Percentiles rank a stretch among this genome's conserved stretches.
These are phyloP conservation scores for Coilia nasus DNA, from an alignment of 2,797 vertebrate genomes.

Conservation along the genomic window DNA sequence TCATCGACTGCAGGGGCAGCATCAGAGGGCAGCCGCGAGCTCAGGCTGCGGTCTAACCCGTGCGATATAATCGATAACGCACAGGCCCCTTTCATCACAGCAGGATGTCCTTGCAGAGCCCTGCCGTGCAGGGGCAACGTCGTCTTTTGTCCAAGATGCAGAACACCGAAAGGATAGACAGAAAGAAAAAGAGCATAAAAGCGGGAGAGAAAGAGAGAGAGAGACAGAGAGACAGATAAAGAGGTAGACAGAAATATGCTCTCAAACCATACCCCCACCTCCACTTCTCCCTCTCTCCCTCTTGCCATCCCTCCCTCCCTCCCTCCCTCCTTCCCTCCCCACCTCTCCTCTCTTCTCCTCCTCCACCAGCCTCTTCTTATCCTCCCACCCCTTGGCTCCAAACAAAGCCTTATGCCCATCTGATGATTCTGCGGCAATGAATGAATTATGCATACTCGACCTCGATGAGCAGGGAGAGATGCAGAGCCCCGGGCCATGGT, in stretches of 20 bases:
- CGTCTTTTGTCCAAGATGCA: neutral
- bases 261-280: neutral
- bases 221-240: neutral
- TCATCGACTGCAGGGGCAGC: neutral
- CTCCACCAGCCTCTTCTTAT: neutral
- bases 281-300: neutral
- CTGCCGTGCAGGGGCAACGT: neutral
- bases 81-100: constrained; percentile 43
- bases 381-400: constrained; percentile 58
- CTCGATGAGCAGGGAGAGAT: constrained; percentile 73
- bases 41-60: neutral
- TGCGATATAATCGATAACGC: constrained; percentile 46
- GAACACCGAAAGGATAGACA: neutral
- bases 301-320: neutral
- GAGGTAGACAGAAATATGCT: neutral
- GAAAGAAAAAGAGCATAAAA: neutral
- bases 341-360: neutral
- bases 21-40: neutral
- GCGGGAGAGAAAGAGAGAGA: neutral
- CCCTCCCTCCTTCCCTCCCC: neutral
- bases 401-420: constrained; percentile 71
- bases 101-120: neutral
- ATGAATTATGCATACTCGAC: constrained; percentile 79
- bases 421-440: constrained; percentile 76
- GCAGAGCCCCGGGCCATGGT: constrained; percentile 75